Percentiles rank a stretch among this genome's conserved stretches.
phyloP scores from a whole-genome alignment of 2,113 vertebrate genomes.

The Calidris pygmaea region DNA sequence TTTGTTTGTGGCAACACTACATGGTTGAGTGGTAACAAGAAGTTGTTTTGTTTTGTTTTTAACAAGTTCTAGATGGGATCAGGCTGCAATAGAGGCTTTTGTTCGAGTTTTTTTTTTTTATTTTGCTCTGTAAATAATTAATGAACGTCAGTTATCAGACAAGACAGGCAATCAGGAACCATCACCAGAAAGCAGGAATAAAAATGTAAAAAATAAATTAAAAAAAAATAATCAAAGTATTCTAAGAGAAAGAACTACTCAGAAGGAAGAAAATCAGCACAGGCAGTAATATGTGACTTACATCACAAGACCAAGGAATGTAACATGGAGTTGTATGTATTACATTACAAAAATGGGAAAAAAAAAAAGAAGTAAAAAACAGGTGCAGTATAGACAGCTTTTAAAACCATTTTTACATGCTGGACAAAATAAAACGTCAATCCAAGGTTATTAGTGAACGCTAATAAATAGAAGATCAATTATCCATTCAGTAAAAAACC shows the following conservation, averaged over 20 bases:
- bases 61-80: conserved; percentile 87
- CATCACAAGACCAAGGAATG: conserved; percentile 71
- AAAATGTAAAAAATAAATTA: conserved; percentile 69
- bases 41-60: conserved; percentile 61
- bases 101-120: conserved; percentile 72
- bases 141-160: conserved; percentile 86
- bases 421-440: conserved; percentile 27
- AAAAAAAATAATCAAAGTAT: conserved; percentile 36
- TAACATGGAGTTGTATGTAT: conserved; percentile 54
- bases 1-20: conserved; percentile 69
- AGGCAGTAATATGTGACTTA: conserved; percentile 74
- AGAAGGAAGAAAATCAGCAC: conserved; percentile 70
- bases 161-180: conserved; percentile 99
- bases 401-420: conserved; percentile 4
- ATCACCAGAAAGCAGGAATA: conserved; percentile 91
- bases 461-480: neutral
- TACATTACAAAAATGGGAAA: conserved; percentile 42
- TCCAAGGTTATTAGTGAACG: neutral
- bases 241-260: conserved; percentile 76
- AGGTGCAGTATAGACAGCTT: conserved; percentile 19
- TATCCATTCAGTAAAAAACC: neutral
- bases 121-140: conserved; percentile 75
- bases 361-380: neutral
- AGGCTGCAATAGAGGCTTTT: conserved; percentile 99
- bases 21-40: conserved; percentile 68